Evolutionary conservation across 2,888 invertebrate species (phyloP).

Genomic region (Timema podura): DNA sequence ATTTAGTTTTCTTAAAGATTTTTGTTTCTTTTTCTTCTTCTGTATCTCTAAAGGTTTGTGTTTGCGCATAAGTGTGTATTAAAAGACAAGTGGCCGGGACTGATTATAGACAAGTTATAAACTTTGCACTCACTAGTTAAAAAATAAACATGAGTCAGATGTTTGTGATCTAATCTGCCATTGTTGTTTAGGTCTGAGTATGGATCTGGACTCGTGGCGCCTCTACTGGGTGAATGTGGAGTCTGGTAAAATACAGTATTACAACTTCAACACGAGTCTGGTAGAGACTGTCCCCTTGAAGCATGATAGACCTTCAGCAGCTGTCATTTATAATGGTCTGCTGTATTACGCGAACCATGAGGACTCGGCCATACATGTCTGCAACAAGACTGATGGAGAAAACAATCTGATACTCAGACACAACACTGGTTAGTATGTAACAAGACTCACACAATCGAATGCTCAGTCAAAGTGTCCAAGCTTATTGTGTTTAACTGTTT

Average conservation of each 20-base stretch:
- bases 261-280: slow-evolving; percentile 49
- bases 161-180: too few relatives aligned
- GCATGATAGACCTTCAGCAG: slow-evolving; percentile 55
- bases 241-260: slow-evolving; percentile 57
- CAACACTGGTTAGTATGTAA: slow-evolving; percentile 50
- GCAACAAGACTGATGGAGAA: slow-evolving; percentile 55
- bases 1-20: too few relatives aligned
- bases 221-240: slow-evolving; percentile 69
- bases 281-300: slow-evolving; percentile 38
- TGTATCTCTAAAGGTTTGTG: too few relatives aligned
- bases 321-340: slow-evolving; percentile 60
- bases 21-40: too few relatives aligned
- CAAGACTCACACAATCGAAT: too few relatives aligned
- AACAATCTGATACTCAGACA: slow-evolving; percentile 52
- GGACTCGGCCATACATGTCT: slow-evolving; percentile 57
- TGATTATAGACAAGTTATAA: too few relatives aligned
- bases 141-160: too few relatives aligned
- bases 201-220: slow-evolving; percentile 56
- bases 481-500: too few relatives aligned
- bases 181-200: slow-evolving; percentile 52
- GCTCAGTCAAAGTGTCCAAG: too few relatives aligned
- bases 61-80: too few relatives aligned
- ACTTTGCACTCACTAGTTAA: too few relatives aligned
- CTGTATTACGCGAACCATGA: slow-evolving; percentile 67
- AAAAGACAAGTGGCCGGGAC: too few relatives aligned